Evolutionary conservation across 2,113 vertebrate species (phyloP), one percentile per base, ranked within the genome.

Genomic region (Rhizomys pruinosus): DNA sequence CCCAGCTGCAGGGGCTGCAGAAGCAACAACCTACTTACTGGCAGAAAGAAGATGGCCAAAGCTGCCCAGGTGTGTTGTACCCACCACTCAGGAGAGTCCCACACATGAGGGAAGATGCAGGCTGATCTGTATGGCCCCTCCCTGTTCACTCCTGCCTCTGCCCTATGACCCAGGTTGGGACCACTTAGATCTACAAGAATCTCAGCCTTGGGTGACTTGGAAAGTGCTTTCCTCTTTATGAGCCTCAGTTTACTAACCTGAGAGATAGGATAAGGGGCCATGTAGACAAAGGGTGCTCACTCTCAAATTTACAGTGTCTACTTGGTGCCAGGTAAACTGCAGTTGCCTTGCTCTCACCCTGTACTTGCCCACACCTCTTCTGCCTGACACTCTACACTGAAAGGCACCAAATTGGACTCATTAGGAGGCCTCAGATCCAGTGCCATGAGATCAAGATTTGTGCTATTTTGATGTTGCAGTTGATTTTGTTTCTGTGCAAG

Each of bases 281-380:
- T n/a, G 32, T 63, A 15, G 78, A 63, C 57, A 29, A 69, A 4
- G 29, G 17, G 52, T 22, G 29, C 20, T 68, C 81, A 25, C 47
- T 29, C 39, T 5, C 15, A 29, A 1, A 11, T 42, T n/a, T 37
- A 42, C n/a, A 15, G 42, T 0, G 17, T 34, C 37, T 4, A 22
- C 9, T 19, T 0, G 19, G 34, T 32, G 69, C 16, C 11, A 0
- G 5, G 55, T 0, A 22, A 66, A 23, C 6, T 7, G 29, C 1
- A 3, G 29, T 25, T 2, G 5, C 73, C 37, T 39, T 52, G 5
- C 20, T 12, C 0, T 76, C 0, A 5, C 17, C 19, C 69, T 12
- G 86, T 5, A 7, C 55, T 89, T 66, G 73, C 8, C 6, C 63
- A 11, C 44, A 59, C 32, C 22, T 44, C 2, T 44, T 37, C 6